Evolutionary conservation across 2,113 vertebrate species (phyloP).

Genomic region (Sardina pilchardus): DNA sequence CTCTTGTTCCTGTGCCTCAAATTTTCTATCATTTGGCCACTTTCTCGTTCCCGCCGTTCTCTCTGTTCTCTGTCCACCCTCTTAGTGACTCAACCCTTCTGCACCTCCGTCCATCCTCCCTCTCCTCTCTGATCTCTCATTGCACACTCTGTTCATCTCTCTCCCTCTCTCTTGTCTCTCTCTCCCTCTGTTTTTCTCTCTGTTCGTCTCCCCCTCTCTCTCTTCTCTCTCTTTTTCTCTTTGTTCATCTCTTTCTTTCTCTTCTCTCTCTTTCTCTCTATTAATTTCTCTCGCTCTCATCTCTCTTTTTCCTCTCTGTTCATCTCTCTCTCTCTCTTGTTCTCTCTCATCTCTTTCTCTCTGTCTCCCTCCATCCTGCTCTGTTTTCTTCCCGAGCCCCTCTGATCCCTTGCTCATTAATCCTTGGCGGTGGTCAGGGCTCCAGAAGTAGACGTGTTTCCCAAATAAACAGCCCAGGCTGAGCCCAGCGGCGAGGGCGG

Average conservation of each 20-base stretch:
- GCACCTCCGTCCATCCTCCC: background rate
- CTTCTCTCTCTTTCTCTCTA: background rate
- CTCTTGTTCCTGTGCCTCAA: background rate
- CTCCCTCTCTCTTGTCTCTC: background rate
- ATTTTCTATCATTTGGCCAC: background rate
- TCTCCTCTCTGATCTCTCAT: background rate
- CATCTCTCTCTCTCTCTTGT: background rate
- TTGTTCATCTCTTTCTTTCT: background rate
- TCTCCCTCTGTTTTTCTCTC: slow-evolving; percentile 4
- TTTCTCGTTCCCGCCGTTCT: background rate
- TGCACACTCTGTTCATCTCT: background rate
- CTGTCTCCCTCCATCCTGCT: slow-evolving; percentile 18
- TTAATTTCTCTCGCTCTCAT: background rate
- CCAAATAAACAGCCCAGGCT: background rate
- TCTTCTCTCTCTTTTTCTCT: too few species aligned
- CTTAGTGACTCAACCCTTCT: background rate
- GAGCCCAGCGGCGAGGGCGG: background rate
- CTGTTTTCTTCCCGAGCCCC: background rate
- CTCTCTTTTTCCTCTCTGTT: background rate
- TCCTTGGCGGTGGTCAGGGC: background rate
- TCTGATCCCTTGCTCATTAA: background rate
- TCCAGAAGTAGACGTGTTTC: background rate
- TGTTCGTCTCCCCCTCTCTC: background rate
- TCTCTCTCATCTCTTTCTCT: slow-evolving; percentile 15
- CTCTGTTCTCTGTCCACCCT: background rate